Evolutionary conservation across 2,113 vertebrate species (phyloP), one percentile per base, ranked within the genome.

Genomic region (Eurystomus gularis): DNA sequence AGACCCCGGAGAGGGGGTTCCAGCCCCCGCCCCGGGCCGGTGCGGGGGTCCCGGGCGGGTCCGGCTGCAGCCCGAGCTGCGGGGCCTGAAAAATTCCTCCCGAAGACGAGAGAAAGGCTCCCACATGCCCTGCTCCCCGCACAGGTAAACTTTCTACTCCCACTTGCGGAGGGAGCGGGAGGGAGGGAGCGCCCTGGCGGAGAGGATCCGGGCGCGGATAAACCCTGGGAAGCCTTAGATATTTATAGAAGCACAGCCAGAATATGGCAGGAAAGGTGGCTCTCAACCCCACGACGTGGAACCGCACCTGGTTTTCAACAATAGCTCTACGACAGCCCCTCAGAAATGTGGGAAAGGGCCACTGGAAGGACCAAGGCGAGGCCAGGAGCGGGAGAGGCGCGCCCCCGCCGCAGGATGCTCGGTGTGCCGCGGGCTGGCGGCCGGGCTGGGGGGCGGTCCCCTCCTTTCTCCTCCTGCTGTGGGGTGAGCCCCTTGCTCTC

Each of bases 61-160:
- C 29, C 4, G 1, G 52, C 58, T 81, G 49, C 11, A 51, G 24
- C 33, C 29, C 3, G 12, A n/a, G 35, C 66, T 51, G 52, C 7
- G 13, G 28, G 17, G 65, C 82, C 61, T 69, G 40, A 90, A 51
- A 90, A 90, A 93, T 92, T 83, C 88, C 58, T 86, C 84, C 19
- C 7, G 7, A 52, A 82, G 87, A 57, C 8, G 8, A 60, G 52
- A 73, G 6, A 57, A 80, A 66, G 28, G 37, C 51, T 90, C 60
- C 51, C 78, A 25, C 86, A 92, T 28, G 16, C 76, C 57, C 75
- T 96, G 85, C 83, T 91, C 77, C 39, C 80, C 15, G 49, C 86
- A 66, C 94, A 95, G 95, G 94, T 94, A 88, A 97, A 97, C 88
- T 95, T 96, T 95, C 87, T 95, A 77, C 97, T 88, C 92, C 88